These are phyloP conservation scores for Euclidia mi DNA, from an alignment of 2,888 invertebrate genomes.

Conservation along the genomic window DNA sequence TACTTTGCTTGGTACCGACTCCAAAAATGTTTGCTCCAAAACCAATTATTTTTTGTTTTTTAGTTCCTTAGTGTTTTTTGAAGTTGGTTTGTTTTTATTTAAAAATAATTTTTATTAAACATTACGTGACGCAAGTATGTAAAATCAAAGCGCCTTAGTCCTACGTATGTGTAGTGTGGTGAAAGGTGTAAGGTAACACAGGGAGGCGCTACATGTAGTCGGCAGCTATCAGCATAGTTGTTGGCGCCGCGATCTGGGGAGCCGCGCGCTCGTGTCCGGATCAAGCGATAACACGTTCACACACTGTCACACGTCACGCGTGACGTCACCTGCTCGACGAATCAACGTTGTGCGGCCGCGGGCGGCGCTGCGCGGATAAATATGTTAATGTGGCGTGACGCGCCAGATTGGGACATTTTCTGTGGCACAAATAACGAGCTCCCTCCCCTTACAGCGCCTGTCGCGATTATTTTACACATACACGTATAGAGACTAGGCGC, in stretches of 20 bases:
- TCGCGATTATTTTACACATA: not conserved
- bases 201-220: not conserved
- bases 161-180: no score
- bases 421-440: not conserved
- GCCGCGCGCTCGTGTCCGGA: not conserved
- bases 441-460: not conserved
- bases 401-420: slow-evolving; percentile 18
- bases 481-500: no score
- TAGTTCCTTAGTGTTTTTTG: no score
- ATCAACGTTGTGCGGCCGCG: not conserved
- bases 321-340: slow-evolving; percentile 11
- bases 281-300: not conserved
- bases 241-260: not conserved
- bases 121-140: no score
- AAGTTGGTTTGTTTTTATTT: no score
- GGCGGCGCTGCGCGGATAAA: slow-evolving; percentile 4
- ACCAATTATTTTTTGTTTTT: no score
- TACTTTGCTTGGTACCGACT: no score
- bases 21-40: no score
- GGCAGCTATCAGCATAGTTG: slow-evolving; percentile 5
- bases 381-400: slow-evolving; percentile 29
- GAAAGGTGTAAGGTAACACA: not conserved
- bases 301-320: not conserved
- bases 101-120: no score
- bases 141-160: no score